Conservation (phyloP, 1,140 invertebrate genomes). For the Trissolcus basalis region DNA sequence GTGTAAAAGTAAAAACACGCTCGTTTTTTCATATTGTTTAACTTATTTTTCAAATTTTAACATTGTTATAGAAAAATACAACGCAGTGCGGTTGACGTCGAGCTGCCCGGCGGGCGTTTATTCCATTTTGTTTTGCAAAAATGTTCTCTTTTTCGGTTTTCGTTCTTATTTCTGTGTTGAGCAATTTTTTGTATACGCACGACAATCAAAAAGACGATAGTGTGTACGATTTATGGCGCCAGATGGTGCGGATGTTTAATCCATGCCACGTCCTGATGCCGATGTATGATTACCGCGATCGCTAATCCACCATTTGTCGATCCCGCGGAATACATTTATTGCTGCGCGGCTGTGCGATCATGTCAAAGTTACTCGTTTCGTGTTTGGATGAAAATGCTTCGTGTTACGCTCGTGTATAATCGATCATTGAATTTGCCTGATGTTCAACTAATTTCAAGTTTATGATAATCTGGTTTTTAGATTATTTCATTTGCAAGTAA, state of each 20-base stretch:
- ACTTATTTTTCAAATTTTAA: conserved; percentile 31
- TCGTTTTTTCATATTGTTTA: too few relatives aligned
- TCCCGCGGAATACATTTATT: conserved; percentile 41
- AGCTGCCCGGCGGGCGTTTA: neutral
- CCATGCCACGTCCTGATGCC: conserved; percentile 8
- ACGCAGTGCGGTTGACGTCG: conserved; percentile 19
- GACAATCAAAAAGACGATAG: conserved; percentile 33
- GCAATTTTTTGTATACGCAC: conserved; percentile 29
- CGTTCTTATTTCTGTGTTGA: conserved; percentile 8
- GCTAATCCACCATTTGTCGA: conserved; percentile 44
- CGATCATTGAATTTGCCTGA: too few relatives aligned
- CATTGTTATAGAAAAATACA: conserved; percentile 49
- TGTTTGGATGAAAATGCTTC: neutral
- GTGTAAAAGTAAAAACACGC: conserved; percentile 5
- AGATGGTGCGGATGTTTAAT: conserved; percentile 47
- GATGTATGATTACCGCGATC: conserved; percentile 39
- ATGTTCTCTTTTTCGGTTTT: conserved; percentile 7
- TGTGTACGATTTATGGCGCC: conserved; percentile 41
- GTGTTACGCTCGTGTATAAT: too few relatives aligned
- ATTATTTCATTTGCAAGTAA: too few relatives aligned
- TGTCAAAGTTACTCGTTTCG: conserved; percentile 2
- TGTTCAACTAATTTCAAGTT: too few relatives aligned
- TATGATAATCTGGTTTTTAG: too few relatives aligned
- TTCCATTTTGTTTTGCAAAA: conserved; percentile 6
- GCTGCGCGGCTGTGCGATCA: neutral